Base-by-base conservation (phyloP, 2,888 invertebrate species). In the Drosophila prolongata region DNA sequence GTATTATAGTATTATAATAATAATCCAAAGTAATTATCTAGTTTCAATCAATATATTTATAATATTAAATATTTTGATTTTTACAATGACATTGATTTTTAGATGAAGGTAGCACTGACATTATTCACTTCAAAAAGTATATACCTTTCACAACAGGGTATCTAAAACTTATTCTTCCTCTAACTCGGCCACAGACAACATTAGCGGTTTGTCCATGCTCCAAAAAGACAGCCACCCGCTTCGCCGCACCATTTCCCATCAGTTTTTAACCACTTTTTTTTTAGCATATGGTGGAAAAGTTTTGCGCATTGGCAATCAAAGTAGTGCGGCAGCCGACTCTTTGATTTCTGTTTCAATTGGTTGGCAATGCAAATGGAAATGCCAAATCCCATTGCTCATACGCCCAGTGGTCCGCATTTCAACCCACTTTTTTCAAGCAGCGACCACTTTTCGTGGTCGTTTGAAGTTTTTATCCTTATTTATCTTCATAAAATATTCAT, bases 401-500 rank as follows among this genome's bases (percentile, higher is more conserved):
- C 62, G 52, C 38, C 65, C 44, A 24, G 43, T 44, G 46, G 58
- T 37, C 19, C 30, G 34, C 37, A 14, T 34, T 38, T 24, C 24
- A 14, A 3, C 14, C 40, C 27, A 40, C 19, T 10, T 10, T 10
- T 57, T 60, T 62, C 49, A 60, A 52, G 79, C 77, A 72, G 65
- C 76, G 76, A 77, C 80, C 80, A 83, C 83, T 83, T 83, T 81
- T 75, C 75, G 81, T 81, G 79, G 89, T 83, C 88, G 77, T 80
- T 88, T 86, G 74, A 88, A 88, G 88, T 85, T 88, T 86, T 85
- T 83, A 87, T 86, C 80, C 83, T 86, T 85, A 88, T 85, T 85
- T 88, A 85, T 85, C 88, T 80, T 85, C 79, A 86, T 85, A 88
- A 88, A 88, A 85, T 88, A 85, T 85, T 86, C 88, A 85, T 85